phyloP scores from a whole-genome alignment of 2,888 invertebrate genomes.

The Cyclophora albipunctata region DNA sequence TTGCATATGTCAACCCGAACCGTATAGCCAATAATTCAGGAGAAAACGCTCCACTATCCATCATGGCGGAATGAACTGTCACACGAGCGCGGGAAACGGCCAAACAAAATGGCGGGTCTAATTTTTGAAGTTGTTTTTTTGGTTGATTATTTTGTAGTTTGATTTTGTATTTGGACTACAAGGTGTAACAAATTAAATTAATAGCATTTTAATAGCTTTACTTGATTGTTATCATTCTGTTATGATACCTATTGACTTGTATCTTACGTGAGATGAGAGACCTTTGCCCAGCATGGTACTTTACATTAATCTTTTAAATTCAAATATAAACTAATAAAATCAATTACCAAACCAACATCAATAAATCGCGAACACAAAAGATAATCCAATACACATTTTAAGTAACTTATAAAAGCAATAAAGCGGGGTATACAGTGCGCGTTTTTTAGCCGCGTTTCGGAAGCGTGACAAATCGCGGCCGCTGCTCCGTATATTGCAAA shows the following conservation, averaged over 20 bases:
- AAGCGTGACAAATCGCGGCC: conserved; percentile 60
- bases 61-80: conserved; percentile 73
- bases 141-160: background rate
- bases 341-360: too few relatives aligned
- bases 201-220: too few relatives aligned
- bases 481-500: conserved; percentile 54
- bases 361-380: too few relatives aligned
- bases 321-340: too few relatives aligned
- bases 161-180: too few relatives aligned
- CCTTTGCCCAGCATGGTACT: too few relatives aligned
- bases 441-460: conserved; percentile 26
- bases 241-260: too few relatives aligned
- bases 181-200: too few relatives aligned
- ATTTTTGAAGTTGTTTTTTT: conserved; percentile 13
- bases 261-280: too few relatives aligned
- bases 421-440: conserved; percentile 9
- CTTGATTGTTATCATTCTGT: too few relatives aligned
- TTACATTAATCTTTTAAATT: too few relatives aligned
- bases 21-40: conserved; percentile 60
- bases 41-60: conserved; percentile 50
- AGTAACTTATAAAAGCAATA: conserved; percentile 1
- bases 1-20: conserved; percentile 69
- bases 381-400: background rate
- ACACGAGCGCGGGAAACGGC: conserved; percentile 50
- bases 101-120: conserved; percentile 44